phyloP scores from a whole-genome alignment of 1,140 invertebrate species.

The Ceratina japonica region DNA sequence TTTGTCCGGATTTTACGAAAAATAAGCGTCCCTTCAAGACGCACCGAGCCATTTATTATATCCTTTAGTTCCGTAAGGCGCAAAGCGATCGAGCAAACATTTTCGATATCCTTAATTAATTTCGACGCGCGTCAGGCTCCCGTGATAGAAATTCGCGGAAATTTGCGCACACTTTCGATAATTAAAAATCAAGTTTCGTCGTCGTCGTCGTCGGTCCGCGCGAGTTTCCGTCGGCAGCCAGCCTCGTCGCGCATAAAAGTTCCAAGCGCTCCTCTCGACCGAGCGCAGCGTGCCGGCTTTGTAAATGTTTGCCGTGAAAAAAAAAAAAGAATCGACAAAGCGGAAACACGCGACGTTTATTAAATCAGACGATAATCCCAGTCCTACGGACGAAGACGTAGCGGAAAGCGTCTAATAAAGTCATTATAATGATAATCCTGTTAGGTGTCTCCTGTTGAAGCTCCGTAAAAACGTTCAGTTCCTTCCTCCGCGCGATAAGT shows the following conservation, averaged over 20 bases:
- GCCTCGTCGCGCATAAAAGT: constrained; percentile 11
- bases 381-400: background rate
- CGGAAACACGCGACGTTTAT: background rate
- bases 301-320: constrained; percentile 23
- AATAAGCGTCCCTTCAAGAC: too few species aligned
- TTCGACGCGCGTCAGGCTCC: too few species aligned
- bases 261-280: background rate
- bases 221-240: constrained; percentile 16
- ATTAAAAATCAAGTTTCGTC: constrained; percentile 13
- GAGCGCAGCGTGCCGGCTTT: too few species aligned
- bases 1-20: too few species aligned
- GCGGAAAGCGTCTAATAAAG: background rate
- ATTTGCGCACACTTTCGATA: background rate
- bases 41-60: too few species aligned
- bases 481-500: too few species aligned
- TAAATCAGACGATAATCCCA: background rate
- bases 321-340: background rate
- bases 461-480: too few species aligned
- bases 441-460: too few species aligned
- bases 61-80: too few species aligned
- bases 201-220: background rate
- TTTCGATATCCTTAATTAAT: too few species aligned
- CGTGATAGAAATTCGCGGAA: background rate
- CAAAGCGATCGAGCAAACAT: too few species aligned
- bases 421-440: too few species aligned